Conservation (phyloP, 2,888 invertebrate genomes). For the Hedychridium roseum region DNA sequence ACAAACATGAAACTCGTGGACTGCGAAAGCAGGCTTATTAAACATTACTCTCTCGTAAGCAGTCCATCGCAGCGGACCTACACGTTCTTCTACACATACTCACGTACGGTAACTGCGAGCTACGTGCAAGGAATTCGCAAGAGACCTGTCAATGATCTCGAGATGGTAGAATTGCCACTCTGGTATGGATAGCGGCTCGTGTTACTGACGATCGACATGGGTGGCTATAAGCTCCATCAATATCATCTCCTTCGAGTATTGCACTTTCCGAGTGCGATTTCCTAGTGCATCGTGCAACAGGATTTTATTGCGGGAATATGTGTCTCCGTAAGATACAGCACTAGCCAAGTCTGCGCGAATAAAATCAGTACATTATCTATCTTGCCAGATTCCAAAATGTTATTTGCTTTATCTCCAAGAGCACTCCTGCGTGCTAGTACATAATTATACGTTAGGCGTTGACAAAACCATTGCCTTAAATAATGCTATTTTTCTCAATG, state of each 20-base stretch:
- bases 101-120: constrained; percentile 14
- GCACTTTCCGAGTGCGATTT: constrained; percentile 32
- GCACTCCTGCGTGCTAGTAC: too few species aligned
- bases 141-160: constrained; percentile 36
- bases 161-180: constrained; percentile 41
- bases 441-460: too few species aligned
- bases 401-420: too few species aligned
- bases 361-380: too few species aligned
- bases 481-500: too few species aligned
- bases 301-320: constrained; percentile 6
- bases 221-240: constrained; percentile 40
- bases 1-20: too few species aligned
- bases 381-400: too few species aligned
- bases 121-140: constrained; percentile 47
- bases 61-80: constrained; percentile 15
- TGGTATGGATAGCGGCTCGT: constrained; percentile 33
- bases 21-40: too few species aligned
- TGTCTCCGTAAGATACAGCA: background rate
- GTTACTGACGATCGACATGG: constrained; percentile 35
- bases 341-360: background rate
- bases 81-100: constrained; percentile 10
- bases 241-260: constrained; percentile 39
- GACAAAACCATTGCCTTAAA: too few species aligned
- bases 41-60: constrained; percentile 11
- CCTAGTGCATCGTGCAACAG: constrained; percentile 2